Conservation (phyloP, 2,113 vertebrate species). For the Argyrosomus japonicus region DNA sequence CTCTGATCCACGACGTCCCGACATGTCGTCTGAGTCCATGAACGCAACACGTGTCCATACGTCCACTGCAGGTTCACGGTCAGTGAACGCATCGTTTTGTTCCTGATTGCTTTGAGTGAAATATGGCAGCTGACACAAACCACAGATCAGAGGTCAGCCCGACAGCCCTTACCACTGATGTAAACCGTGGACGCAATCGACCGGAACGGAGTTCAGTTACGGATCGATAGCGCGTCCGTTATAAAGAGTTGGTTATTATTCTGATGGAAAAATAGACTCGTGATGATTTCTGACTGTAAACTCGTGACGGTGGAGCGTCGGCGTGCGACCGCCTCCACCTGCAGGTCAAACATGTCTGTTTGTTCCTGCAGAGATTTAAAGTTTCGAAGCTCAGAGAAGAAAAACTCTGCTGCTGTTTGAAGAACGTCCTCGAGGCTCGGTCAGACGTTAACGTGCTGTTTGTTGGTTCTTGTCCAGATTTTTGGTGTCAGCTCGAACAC, state of each 20-base stretch:
- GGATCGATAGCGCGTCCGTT: background rate
- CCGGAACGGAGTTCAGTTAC: background rate
- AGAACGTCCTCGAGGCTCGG: no score
- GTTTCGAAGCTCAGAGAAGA: background rate
- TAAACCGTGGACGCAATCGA: slow-evolving; percentile 1
- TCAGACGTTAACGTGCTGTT: background rate
- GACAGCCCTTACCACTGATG: background rate
- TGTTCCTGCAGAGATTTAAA: background rate
- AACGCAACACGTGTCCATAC: background rate
- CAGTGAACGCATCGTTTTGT: slow-evolving; percentile 27
- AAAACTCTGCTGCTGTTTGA: no score
- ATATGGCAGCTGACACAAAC: slow-evolving; percentile 20
- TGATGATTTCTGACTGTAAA: slow-evolving; percentile 9
- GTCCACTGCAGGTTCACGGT: background rate
- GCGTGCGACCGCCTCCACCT: no score
- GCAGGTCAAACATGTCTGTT: no score
- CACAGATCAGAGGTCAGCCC: slow-evolving; percentile 30
- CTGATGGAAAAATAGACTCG: slow-evolving; percentile 22
- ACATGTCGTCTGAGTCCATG: background rate
- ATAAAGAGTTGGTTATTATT: background rate
- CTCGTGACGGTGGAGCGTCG: background rate
- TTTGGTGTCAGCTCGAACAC: background rate
- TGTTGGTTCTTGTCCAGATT: background rate
- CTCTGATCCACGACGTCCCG: slow-evolving; percentile 9
- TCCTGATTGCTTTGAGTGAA: slow-evolving; percentile 2